These are phyloP conservation scores for Sarcoramphus papa DNA, from an alignment of 2,797 vertebrate species.

Conservation along the genomic window DNA sequence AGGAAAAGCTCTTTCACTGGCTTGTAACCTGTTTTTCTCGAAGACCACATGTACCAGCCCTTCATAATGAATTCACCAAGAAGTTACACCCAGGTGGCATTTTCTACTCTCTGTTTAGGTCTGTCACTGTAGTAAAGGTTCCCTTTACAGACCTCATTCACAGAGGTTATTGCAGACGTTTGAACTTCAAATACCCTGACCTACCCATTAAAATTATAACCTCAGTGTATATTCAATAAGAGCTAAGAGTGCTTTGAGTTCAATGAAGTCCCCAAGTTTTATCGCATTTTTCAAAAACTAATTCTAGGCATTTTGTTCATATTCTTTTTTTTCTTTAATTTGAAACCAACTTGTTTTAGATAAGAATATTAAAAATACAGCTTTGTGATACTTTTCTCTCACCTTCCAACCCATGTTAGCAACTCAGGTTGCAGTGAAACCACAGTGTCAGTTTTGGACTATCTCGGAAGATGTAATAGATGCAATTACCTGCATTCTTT, in stretches of 20 bases:
- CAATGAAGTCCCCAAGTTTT: neutral
- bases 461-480: neutral
- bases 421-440: neutral
- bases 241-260: neutral
- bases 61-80: neutral
- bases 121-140: neutral
- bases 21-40: neutral
- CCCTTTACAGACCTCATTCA: neutral
- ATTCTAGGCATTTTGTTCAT: neutral
- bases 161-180: neutral
- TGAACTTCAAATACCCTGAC: neutral
- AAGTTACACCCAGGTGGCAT: neutral
- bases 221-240: neutral
- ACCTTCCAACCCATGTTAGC: neutral
- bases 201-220: neutral
- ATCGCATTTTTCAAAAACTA: neutral
- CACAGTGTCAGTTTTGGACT: neutral
- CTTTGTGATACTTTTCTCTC: neutral
- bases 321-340: neutral
- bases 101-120: neutral
- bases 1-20: neutral
- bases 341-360: neutral
- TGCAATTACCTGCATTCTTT: slow-evolving; percentile 41
- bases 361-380: slow-evolving; percentile 9
- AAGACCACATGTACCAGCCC: neutral